These are phyloP conservation scores for Schizopygopsis pylzovi DNA, from an alignment of 2,797 vertebrate genomes.

Conservation along the genomic window DNA sequence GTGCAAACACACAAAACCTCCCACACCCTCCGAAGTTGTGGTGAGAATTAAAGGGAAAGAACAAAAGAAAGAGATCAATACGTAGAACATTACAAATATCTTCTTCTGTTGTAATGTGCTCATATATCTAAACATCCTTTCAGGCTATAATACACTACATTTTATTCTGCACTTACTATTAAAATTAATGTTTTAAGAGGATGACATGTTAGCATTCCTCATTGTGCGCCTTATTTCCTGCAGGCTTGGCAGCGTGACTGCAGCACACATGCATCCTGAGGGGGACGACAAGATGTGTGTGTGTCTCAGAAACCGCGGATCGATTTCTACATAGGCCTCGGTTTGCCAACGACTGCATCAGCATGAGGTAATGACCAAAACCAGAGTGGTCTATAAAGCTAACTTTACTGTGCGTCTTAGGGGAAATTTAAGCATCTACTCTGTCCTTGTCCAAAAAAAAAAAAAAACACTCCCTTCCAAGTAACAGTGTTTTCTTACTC, in stretches of 20 bases:
- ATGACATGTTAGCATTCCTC: slow-evolving; percentile 18
- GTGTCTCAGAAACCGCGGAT: slow-evolving; percentile 3
- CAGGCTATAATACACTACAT: neutral
- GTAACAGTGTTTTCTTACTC: neutral
- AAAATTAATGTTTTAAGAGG: neutral
- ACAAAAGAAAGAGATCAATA: neutral
- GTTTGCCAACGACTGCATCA: slow-evolving; percentile 37
- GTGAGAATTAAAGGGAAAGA: slow-evolving; percentile 9
- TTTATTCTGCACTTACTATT: neutral
- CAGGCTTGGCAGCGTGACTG: neutral
- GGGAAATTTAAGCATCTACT: neutral
- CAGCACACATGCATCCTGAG: neutral
- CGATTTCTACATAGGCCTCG: slow-evolving; percentile 34
- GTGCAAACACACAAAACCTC: slow-evolving; percentile 28
- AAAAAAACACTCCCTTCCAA: neutral
- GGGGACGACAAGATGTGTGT: neutral
- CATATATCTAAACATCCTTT: neutral
- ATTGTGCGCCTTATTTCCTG: slow-evolving; percentile 11
- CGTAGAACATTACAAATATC: neutral
- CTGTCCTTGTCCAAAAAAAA: neutral
- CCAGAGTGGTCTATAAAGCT: neutral
- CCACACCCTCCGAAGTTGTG: neutral
- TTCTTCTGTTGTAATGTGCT: neutral
- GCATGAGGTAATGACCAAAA: slow-evolving; percentile 29
- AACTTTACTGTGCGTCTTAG: neutral